These are phyloP conservation scores for Hipposideros armiger DNA, from an alignment of 2,113 vertebrate genomes.

Conservation along the genomic window DNA sequence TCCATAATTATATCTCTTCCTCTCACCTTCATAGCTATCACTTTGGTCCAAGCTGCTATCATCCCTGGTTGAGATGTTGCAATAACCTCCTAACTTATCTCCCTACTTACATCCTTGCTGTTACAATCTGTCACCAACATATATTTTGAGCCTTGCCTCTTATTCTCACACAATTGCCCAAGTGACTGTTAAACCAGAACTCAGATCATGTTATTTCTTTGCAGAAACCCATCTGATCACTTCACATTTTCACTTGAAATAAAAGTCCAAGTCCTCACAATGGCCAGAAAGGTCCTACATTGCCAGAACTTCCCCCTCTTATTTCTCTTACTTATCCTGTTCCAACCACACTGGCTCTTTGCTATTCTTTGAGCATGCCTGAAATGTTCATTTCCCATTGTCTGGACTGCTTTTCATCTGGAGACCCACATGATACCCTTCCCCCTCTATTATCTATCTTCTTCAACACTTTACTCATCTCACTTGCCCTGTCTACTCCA, in stretches of 20 bases:
- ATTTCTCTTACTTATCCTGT: not conserved
- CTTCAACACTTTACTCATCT: not conserved
- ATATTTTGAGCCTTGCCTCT: not conserved
- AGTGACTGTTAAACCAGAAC: not conserved
- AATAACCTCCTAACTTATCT: not conserved
- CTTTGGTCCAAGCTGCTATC: not conserved
- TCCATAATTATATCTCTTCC: not conserved
- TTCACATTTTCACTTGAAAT: slow-evolving; percentile 7
- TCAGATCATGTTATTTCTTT: not conserved
- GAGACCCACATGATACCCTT: not conserved
- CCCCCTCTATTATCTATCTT: not conserved
- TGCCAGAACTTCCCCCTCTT: not conserved
- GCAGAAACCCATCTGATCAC: not conserved
- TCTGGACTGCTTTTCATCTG: not conserved
- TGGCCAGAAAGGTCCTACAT: not conserved
- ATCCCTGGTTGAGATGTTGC: not conserved
- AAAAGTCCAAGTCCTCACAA: not conserved
- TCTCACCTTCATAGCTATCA: not conserved
- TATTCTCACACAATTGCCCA: not conserved
- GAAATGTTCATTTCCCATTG: not conserved
- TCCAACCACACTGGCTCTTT: not conserved
- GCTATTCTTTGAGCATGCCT: not conserved
- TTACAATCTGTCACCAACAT: not conserved
- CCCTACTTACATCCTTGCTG: not conserved
- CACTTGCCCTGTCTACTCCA: not conserved